Evolutionary conservation across 2,113 vertebrate species (phyloP), one percentile per base, ranked within the genome.

Genomic region (Tragelaphus strepsiceros): DNA sequence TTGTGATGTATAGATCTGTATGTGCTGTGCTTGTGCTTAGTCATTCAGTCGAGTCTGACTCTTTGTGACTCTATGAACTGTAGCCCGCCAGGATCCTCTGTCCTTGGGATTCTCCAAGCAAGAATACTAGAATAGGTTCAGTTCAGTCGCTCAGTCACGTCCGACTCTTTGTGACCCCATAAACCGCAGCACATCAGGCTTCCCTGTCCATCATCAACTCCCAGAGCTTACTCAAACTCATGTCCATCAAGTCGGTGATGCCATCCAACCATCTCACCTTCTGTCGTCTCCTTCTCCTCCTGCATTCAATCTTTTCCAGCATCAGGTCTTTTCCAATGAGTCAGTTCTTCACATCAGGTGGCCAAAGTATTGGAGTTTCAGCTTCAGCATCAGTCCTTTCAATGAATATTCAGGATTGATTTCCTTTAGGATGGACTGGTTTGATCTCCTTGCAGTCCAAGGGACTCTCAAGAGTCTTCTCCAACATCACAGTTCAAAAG

Each of bases 121-220:
- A n/a, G 16, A n/a, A 19, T n/a, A n/a, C 16, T n/a, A 19, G 62
- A n/a, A 17, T n/a, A 67, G 16, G 62, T n/a, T 64, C 62, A 67
- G 32, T 67, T 67, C 32, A 67, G 62, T 17, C 1, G 0, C 7
- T 67, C 7, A 67, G 32, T 67, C 3, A 10, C n/a, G 62, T n/a
- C 16, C 16, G 0, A 19, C 32, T 67, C 32, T 67, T n/a, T 67
- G 32, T 2, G 3, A 67, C 32, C 32, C 32, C 32, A 19, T 67
- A 16, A n/a, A 67, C 17, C 2, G 1, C 19, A 74, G 35, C 35
- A 74, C 2, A 0, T 2, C 21, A 74, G 5, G 19, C 10, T 11
- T 22, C 67, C 21, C 19, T 24, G n/a, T 74, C 5, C n/a, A 74
- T 74, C 10, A 74, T 11, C 67, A 74, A 39, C 10, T 39, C n/a